phyloP scores from a whole-genome alignment of 2,797 vertebrate genomes.

The Chrysocyon brachyurus region DNA sequence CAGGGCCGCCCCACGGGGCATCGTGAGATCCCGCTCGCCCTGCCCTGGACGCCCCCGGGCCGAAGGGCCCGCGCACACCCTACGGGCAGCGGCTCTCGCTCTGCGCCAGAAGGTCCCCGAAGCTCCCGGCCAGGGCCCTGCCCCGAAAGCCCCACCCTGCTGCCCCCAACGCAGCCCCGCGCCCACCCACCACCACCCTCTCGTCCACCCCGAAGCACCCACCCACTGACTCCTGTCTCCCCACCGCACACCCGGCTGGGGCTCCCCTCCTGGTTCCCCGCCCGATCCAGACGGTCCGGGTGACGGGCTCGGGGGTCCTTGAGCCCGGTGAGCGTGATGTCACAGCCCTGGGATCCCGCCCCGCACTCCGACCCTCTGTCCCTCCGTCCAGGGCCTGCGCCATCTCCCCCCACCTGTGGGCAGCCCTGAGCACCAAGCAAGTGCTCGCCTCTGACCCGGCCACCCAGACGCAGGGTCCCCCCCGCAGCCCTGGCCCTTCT shows the following conservation, averaged over 20 bases:
- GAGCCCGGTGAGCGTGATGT: background rate
- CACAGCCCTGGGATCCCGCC: no score
- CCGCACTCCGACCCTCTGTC: no score
- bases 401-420: background rate
- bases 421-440: no score
- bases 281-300: background rate
- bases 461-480: background rate
- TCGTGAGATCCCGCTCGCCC: no score
- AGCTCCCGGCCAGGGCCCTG: background rate
- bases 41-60: background rate
- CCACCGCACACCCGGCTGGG: background rate
- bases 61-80: background rate
- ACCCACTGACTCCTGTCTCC: background rate
- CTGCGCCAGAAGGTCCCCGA: accelerated
- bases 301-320: background rate
- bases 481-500: background rate
- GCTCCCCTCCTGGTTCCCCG: background rate
- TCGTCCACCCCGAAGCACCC: accelerated
- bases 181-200: no score
- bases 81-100: background rate
- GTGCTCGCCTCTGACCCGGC: no score
- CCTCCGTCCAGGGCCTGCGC: accelerated
- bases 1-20: background rate
- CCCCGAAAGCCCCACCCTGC: background rate
- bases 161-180: background rate